A percentile compares a stretch with the other conserved stretches of the same genome.
These are phyloP conservation scores for Australoheros scitulus DNA, from an alignment of 2,113 vertebrate species.

Conservation along the genomic window DNA sequence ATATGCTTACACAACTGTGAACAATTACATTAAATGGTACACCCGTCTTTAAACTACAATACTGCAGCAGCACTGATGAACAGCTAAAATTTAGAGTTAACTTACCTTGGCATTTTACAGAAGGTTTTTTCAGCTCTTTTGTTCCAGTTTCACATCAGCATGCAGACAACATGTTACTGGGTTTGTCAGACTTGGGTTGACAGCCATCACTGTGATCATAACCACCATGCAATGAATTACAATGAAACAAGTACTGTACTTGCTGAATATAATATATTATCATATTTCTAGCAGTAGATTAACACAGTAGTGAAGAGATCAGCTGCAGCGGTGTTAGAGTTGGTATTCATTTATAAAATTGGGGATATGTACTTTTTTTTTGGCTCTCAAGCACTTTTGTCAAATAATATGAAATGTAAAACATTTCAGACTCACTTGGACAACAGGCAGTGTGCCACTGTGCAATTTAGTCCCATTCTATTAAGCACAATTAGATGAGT, in stretches of 20 bases:
- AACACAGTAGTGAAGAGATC: background rate
- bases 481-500: background rate
- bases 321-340: background rate
- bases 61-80: background rate
- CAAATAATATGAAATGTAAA: background rate
- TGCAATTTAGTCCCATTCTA: background rate
- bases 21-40: background rate
- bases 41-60: background rate
- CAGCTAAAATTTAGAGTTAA: background rate
- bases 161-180: slow-evolving; percentile 8
- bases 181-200: slow-evolving; percentile 18
- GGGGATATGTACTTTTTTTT: background rate
- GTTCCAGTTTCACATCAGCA: slow-evolving; percentile 22
- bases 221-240: slow-evolving; percentile 20
- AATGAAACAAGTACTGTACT: background rate
- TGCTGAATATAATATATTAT: slow-evolving; percentile 5
- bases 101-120: background rate
- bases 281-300: background rate
- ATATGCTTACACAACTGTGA: background rate
- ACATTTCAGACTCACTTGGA: background rate
- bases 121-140: slow-evolving; percentile 18
- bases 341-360: background rate
- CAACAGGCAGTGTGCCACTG: background rate
- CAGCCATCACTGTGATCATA: slow-evolving; percentile 44
- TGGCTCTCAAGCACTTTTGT: background rate